phyloP scores from a whole-genome alignment of 2,888 invertebrate species.

The Orchesellides sinensis region DNA sequence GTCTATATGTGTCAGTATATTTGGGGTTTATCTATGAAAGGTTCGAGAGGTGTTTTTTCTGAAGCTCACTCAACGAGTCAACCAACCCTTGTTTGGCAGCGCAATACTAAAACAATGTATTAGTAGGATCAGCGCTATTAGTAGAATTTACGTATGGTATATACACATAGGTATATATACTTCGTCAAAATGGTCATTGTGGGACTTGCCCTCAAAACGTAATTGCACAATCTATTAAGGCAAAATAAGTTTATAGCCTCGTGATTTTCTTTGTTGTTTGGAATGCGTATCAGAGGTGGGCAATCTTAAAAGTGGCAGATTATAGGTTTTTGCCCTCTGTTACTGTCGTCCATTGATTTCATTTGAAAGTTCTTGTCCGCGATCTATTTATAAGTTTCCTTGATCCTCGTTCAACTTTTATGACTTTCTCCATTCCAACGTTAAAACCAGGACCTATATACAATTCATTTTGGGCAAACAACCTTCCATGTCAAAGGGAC shows the following conservation, averaged over 20 bases:
- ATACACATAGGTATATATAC: neutral
- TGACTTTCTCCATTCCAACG: too few species aligned
- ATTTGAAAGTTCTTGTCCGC: neutral
- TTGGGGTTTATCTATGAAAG: neutral
- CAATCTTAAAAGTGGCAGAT: too few species aligned
- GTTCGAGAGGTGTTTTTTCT: neutral
- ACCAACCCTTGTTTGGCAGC: too few species aligned
- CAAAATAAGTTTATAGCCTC: neutral
- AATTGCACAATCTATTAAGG: slow-evolving; percentile 13
- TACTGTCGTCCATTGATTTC: neutral
- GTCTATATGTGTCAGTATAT: neutral
- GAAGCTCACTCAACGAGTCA: too few species aligned
- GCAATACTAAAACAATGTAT: too few species aligned
- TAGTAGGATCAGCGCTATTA: neutral
- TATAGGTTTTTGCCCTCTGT: neutral
- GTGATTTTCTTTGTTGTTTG: neutral
- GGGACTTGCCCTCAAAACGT: neutral
- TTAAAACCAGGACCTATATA: too few species aligned
- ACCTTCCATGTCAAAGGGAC: too few species aligned
- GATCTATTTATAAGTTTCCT: too few species aligned
- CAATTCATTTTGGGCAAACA: too few species aligned
- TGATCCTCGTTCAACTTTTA: too few species aligned
- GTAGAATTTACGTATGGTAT: neutral
- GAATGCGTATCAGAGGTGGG: too few species aligned
- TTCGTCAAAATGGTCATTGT: slow-evolving; percentile 12